phyloP scores from a whole-genome alignment of 2,113 vertebrate species.

The Rallus limicola region DNA sequence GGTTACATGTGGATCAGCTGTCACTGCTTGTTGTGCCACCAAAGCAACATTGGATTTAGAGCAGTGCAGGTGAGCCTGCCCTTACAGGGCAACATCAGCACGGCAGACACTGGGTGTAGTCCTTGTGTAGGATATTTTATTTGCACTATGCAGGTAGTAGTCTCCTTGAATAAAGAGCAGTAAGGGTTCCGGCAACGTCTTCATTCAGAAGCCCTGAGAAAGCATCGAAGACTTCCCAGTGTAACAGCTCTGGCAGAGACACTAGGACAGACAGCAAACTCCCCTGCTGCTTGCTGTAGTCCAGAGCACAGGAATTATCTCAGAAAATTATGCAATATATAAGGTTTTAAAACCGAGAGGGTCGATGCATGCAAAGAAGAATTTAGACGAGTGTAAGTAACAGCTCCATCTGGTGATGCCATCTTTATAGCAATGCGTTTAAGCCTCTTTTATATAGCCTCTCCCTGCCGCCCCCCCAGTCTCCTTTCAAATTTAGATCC shows the following conservation, averaged over 20 bases:
- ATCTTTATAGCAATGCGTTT: neutral
- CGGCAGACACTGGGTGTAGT: neutral
- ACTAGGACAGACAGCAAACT: neutral
- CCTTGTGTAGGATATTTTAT: neutral
- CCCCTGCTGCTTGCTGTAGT: neutral
- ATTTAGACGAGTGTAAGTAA: conserved; percentile 14
- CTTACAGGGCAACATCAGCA: neutral
- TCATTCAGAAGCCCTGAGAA: neutral
- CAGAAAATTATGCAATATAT: neutral
- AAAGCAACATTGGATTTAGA: neutral
- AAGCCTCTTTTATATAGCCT: neutral
- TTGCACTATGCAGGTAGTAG: neutral
- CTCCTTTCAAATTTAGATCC: conserved; percentile 33
- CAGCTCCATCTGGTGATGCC: conserved; percentile 44
- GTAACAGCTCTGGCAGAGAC: neutral
- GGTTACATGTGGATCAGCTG: conserved; percentile 22
- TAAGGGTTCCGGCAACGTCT: neutral
- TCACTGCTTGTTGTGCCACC: conserved; percentile 6
- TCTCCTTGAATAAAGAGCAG: neutral
- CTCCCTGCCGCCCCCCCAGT: neutral
- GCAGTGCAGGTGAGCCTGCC: neutral
- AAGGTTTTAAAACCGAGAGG: neutral
- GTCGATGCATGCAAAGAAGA: neutral
- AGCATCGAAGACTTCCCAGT: neutral
- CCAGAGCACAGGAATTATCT: neutral